Base-by-base conservation (phyloP, 2,888 invertebrate genomes). In the Operophtera brumata region DNA sequence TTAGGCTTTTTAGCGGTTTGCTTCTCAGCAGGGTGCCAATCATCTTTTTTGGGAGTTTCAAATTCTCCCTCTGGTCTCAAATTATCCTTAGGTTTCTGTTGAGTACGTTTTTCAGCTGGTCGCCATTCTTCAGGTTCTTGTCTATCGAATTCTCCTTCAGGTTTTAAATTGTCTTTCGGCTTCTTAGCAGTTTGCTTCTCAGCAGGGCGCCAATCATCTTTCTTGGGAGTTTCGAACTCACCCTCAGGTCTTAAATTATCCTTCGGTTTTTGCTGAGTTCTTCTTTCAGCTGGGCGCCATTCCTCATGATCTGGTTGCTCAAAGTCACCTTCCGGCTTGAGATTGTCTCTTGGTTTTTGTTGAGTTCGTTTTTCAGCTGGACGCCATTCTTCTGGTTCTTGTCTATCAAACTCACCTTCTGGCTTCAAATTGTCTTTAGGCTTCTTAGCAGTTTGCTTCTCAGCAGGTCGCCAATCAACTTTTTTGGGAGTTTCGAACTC, bases 21-120 rank as follows among this genome's bases (percentile, higher is more conserved):
- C 45, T 61, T 63, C 45, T 90, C 91, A 8, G 84, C 91, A 1
- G 90, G 88, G 0, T 69, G 67, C 71, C 79, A 88, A 77, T 87
- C 60, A 1, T 86, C 79, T 1, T 80, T 84, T 6, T 82, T 82
- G 0, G 91, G 90, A 6, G 78, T 69, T 46, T 91, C 82, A 64
- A 93, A 92, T 0, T 91, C 89, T 0, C 93, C 93, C 75, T 93
- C 93, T 0, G 91, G 86, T 53, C 80, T 85, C 0, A 93, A 67
- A 62, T 93, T 93, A 57, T 87, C 93, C 64, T 89, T 78, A 0
- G 92, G 94, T 63, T 90, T 93, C 57, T 78, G 91, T 0, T 78
- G 82, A 0, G 57, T 63, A 3, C 44, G 71, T 0, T 73, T 75
- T 14, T 86, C 85, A 1, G 89, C 82, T 0, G 82, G 82, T 1